Conservation (phyloP, 2,113 vertebrate genomes). For the Pachypanchax playfairii region DNA sequence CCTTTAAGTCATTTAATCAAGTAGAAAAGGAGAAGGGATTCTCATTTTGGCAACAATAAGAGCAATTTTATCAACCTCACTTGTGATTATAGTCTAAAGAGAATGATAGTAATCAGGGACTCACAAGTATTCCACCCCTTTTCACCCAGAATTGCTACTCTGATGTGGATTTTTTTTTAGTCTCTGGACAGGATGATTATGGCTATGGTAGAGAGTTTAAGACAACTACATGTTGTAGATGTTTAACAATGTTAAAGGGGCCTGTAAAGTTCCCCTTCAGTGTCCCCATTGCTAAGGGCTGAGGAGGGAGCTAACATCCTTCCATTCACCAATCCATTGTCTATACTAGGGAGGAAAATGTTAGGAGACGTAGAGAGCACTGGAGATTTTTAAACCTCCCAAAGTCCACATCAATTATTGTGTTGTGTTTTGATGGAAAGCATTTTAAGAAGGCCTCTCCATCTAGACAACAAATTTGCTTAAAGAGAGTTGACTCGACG, state of each 20-base stretch:
- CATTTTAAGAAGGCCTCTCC: too few relatives aligned
- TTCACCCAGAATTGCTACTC: slow-evolving; percentile 70
- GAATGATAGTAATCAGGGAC: slow-evolving; percentile 73
- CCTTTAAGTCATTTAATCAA: slow-evolving; percentile 64
- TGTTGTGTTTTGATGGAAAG: too few relatives aligned
- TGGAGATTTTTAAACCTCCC: too few relatives aligned
- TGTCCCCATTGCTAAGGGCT: too few relatives aligned
- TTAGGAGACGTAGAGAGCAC: too few relatives aligned
- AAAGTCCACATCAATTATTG: too few relatives aligned
- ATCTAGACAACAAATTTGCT: too few relatives aligned
- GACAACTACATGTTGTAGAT: slow-evolving; percentile 31
- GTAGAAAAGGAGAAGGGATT: slow-evolving; percentile 51
- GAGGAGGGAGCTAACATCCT: too few relatives aligned
- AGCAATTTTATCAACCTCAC: slow-evolving; percentile 46
- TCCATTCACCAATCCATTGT: too few relatives aligned
- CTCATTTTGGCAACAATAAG: slow-evolving; percentile 39
- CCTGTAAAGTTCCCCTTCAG: too few relatives aligned
- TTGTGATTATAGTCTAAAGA: slow-evolving; percentile 62
- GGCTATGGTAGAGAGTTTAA: slow-evolving; percentile 36
- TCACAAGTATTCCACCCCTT: slow-evolving; percentile 58
- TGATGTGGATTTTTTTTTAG: slow-evolving; percentile 60
- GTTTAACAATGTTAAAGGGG: not conserved
- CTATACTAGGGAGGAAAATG: too few relatives aligned
- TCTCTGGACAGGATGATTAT: slow-evolving; percentile 76
- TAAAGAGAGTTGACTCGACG: too few relatives aligned